A percentile compares a stretch with the other conserved stretches of the same genome.
These are phyloP conservation scores for Poicephalus meyeri DNA, from an alignment of 2,113 vertebrate species.

Conservation along the genomic window DNA sequence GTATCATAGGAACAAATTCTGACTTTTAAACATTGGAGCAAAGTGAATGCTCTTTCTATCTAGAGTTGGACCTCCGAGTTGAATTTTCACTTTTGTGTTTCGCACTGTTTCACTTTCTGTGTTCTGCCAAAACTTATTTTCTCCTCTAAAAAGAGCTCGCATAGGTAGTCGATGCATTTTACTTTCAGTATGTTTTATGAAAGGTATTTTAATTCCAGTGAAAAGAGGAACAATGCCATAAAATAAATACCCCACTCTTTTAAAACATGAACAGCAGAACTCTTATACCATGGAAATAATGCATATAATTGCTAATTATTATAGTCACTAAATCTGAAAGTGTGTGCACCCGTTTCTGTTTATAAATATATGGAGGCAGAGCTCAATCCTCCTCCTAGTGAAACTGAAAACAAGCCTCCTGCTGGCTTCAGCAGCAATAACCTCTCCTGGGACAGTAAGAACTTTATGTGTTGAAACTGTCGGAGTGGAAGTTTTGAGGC, in stretches of 20 bases:
- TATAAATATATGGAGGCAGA: neutral
- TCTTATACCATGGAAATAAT: neutral
- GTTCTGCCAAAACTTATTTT: neutral
- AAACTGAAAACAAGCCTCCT: neutral
- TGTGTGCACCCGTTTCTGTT: neutral
- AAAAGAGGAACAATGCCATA: neutral
- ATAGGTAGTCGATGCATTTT: neutral
- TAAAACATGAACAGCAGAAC: neutral
- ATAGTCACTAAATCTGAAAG: neutral
- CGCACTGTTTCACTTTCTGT: neutral
- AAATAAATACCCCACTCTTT: neutral
- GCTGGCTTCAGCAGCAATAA: neutral
- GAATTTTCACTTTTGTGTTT: neutral
- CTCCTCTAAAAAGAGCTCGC: neutral
- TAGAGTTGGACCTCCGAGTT: neutral
- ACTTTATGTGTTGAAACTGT: neutral
- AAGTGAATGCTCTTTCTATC: neutral
- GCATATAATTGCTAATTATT: neutral
- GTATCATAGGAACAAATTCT: accelerated
- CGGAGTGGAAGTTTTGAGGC: neutral
- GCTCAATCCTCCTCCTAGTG: neutral
- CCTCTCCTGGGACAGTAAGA: neutral
- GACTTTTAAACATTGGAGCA: neutral
- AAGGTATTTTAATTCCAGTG: neutral
- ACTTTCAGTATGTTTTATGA: neutral